Evolutionary conservation across 2,888 invertebrate genomes (phyloP), one percentile per base, ranked within the genome.

Genomic region (Drosophila neotestacea): DNA sequence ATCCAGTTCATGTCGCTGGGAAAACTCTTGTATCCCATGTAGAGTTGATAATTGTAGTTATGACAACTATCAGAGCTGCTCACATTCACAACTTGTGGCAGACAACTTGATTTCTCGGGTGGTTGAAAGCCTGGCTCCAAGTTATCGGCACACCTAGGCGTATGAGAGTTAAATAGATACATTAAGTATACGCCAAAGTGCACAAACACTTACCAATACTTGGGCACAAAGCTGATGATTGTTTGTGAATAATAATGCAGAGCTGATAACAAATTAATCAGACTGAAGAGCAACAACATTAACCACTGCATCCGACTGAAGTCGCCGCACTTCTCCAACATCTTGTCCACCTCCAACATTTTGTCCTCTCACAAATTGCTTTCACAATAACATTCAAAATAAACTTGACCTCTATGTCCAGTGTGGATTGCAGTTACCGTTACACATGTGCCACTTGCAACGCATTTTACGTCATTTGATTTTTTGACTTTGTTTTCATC

Each of bases 1-100:
- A 95, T 93, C 95, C 95, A 95, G 79, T 94, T 73, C 91, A 95
- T 94, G 91, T 95, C 94, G 75, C 94, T 94, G 28, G 94, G 94
- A 48, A 95, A 93, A 73, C 95, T 95, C 52, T 93, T 85, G 79
- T 94, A 94, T 48, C 93, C 93, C 90, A 93, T 93, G 36, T 93
- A 93, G 9, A 92, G 91, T 70, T 94, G 93, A 84, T 94, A 95
- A 7, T 92, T 91, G 93, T 94, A 95, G 30, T 93, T 93, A 16
- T 91, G 64, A 73, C 94, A 94, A 0, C 48, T 54, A 2, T 51
- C 48, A 0, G 41, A 6, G n/a, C 36, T 13, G 16, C 42, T 78
- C 7, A 6, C 61, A 52, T 73, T 83, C 4, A 6, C 22, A 16
- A 34, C 11, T 46, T 52, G 13, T 1, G 85, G 79, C 27, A 69